These are phyloP conservation scores for Lophura nycthemera DNA, from an alignment of 2,113 vertebrate genomes.

Conservation along the genomic window DNA sequence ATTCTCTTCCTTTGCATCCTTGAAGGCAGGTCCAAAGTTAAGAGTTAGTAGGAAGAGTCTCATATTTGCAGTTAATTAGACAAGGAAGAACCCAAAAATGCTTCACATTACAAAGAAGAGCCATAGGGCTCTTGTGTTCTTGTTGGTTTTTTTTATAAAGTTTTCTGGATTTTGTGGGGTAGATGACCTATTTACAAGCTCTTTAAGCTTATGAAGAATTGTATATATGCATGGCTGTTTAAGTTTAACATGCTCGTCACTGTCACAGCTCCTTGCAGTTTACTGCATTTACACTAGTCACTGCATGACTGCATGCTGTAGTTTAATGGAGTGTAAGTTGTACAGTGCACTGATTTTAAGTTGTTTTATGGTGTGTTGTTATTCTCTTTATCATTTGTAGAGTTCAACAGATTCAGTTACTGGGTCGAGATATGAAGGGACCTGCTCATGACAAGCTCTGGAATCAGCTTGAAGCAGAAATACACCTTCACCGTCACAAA, in stretches of 20 bases:
- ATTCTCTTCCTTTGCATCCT: neutral
- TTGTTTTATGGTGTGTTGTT: neutral
- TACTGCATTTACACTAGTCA: neutral
- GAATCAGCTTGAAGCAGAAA: conserved; percentile 98
- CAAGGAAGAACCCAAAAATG: neutral
- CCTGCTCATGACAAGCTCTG: conserved; percentile 98
- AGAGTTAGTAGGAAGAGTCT: neutral
- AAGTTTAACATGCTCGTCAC: neutral
- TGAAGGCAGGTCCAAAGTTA: neutral
- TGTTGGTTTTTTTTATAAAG: neutral
- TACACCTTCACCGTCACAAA: conserved; percentile 98
- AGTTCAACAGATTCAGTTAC: conserved; percentile 96
- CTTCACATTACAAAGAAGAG: neutral
- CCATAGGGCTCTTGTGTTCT: neutral
- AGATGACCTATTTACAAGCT: neutral
- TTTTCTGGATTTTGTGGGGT: neutral
- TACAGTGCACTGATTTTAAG: neutral
- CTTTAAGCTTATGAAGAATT: neutral
- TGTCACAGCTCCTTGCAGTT: neutral
- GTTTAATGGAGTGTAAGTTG: neutral
- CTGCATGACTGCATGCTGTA: rapidly evolving
- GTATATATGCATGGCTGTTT: no score
- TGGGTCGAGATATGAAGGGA: conserved; percentile 98
- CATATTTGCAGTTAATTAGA: neutral
- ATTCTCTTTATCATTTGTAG: conserved; percentile 67